Evolutionary conservation across 2,797 vertebrate genomes (phyloP), one percentile per base, ranked within the genome.

Genomic region (Schizothorax lantsangensis): DNA sequence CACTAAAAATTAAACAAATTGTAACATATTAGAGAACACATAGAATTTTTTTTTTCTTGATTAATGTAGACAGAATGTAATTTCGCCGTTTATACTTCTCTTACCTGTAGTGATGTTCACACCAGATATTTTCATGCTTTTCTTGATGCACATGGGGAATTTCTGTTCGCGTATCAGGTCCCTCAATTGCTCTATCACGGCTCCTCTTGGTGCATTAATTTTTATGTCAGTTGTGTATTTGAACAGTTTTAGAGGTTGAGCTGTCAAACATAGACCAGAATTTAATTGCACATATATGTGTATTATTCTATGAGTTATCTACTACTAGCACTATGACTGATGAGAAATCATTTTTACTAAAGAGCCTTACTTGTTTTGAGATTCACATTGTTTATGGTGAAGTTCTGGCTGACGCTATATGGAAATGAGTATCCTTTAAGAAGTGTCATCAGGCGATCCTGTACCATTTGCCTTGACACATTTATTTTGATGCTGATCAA

Each of bases 21-120:
- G 7, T 1, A 5, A 15, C 0, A 23, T 21, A 38, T 1, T 11
- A 4, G 19, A 40, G 3, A 1, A 21, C 7, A 38, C 0, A 9
- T 0, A 21, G 3, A 4, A 69, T 4, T 4, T 40, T 38, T 40
- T 40, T 1, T 38, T 38, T 38, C 6, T 38, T 38, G 30, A 71
- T 69, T 2, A 74, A 30, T 49, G 14, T 47, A 0, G 15, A 49
- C 1, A 33, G 7, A 75, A 49, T 2, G 3, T 0, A 1, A 45
- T 75, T 49, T 9, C 0, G 17, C 14, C 0, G 0, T 0, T 19
- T 2, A 10, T 2, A 33, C 23, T 26, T 26, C 2, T 14, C 69
- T 26, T 26, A 73, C 72, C 72, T 49, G 72, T 30, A 10, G 26
- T 5, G n/a, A 75, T 33, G 52, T 7, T 40, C 7, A 8, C 38